Conservation (phyloP, 1,140 invertebrate genomes). For the Dryas iulia region DNA sequence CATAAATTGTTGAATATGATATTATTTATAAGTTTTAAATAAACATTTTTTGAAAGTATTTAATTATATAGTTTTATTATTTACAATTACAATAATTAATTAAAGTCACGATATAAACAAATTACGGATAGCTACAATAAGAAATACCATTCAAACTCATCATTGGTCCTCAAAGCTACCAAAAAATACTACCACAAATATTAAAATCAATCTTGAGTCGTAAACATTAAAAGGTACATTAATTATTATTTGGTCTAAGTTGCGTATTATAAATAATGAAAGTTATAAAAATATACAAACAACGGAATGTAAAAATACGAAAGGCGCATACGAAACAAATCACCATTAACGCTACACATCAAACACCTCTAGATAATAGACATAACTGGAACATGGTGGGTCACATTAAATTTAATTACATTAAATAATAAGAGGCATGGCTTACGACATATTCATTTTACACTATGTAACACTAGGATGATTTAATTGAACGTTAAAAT, state of each 20-base stretch:
- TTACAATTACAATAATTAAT: slow-evolving; percentile 72
- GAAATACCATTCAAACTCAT: slow-evolving; percentile 68
- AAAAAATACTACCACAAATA: slow-evolving; percentile 64
- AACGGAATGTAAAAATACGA: slow-evolving; percentile 78
- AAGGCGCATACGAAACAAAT: slow-evolving; percentile 54
- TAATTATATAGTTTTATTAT: slow-evolving; percentile 77
- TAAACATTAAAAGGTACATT: slow-evolving; percentile 78
- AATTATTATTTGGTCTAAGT: slow-evolving; percentile 81
- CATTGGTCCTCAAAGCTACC: slow-evolving; percentile 77
- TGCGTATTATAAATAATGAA: slow-evolving; percentile 77
- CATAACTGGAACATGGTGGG: slow-evolving; percentile 78
- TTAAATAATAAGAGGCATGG: slow-evolving; percentile 68
- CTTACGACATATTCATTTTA: slow-evolving; percentile 63
- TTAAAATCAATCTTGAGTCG: slow-evolving; percentile 52
- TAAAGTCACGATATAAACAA: slow-evolving; percentile 71
- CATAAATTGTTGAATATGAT: slow-evolving; percentile 32
- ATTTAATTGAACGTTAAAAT: slow-evolving; percentile 63
- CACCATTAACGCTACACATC: slow-evolving; percentile 65
- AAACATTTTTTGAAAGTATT: slow-evolving; percentile 54
- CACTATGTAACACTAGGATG: slow-evolving; percentile 75
- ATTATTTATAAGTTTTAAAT: slow-evolving; percentile 43
- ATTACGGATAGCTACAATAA: slow-evolving; percentile 67
- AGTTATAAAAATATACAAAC: slow-evolving; percentile 73
- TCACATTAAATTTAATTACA: slow-evolving; percentile 62
- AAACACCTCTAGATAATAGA: slow-evolving; percentile 63